Evolutionary conservation across 2,888 invertebrate genomes (phyloP).

Genomic region (Nudaria mundana): DNA sequence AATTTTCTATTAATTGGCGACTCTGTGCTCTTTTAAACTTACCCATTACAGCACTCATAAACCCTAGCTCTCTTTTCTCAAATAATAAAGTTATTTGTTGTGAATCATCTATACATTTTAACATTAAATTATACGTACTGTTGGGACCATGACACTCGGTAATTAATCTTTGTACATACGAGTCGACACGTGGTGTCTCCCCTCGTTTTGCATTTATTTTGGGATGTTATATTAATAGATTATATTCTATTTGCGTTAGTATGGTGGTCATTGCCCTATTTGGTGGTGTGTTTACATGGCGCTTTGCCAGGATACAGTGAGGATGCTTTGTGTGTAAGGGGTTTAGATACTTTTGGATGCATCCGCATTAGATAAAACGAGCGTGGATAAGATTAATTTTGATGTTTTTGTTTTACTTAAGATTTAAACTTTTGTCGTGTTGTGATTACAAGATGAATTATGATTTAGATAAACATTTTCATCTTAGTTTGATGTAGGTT

Average conservation of each 20-base stretch:
- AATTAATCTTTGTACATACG: slow-evolving; percentile 58
- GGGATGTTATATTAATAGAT: slow-evolving; percentile 66
- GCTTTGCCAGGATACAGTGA: slow-evolving; percentile 49
- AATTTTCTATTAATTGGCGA: too few relatives aligned
- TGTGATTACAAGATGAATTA: not conserved
- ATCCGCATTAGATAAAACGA: slow-evolving; percentile 17
- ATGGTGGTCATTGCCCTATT: slow-evolving; percentile 77
- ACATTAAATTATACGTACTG: slow-evolving; percentile 7
- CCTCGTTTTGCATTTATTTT: slow-evolving; percentile 64
- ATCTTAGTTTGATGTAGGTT: not conserved
- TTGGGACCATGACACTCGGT: slow-evolving; percentile 22
- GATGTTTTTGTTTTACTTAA: slow-evolving; percentile 8
- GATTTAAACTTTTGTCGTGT: not conserved
- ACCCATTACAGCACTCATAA: too few relatives aligned
- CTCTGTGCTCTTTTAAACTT: too few relatives aligned
- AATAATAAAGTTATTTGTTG: too few relatives aligned
- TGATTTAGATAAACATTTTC: not conserved
- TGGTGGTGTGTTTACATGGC: slow-evolving; percentile 76
- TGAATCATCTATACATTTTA: too few relatives aligned
- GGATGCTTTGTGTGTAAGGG: slow-evolving; percentile 37
- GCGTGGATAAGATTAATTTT: slow-evolving; percentile 15
- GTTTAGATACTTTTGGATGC: slow-evolving; percentile 24
- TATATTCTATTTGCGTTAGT: slow-evolving; percentile 65
- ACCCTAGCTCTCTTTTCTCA: too few relatives aligned
- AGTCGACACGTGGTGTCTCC: slow-evolving; percentile 62